Evolutionary conservation across 2,888 invertebrate genomes (phyloP).

Genomic region (Orthonychiurus folsomi): DNA sequence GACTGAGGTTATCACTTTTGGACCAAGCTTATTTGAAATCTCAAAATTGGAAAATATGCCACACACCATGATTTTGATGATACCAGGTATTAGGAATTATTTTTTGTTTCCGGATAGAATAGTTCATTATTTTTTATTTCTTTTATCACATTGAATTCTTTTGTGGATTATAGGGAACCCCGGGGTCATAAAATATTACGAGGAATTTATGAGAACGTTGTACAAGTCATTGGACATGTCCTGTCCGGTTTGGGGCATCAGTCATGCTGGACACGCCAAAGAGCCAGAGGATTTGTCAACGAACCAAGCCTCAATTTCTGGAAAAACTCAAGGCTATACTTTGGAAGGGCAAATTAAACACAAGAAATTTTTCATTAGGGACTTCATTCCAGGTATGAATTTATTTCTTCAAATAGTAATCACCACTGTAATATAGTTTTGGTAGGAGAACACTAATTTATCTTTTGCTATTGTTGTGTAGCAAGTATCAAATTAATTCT

Average conservation of each 20-base stretch:
- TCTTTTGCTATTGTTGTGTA: neutral
- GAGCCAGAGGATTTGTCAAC: slow-evolving; percentile 16
- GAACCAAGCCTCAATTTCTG: slow-evolving; percentile 22
- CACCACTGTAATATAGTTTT: neutral
- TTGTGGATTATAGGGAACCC: slow-evolving; percentile 84
- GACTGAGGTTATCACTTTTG: neutral
- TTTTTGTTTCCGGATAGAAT: too few species aligned
- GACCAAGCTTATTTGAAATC: neutral
- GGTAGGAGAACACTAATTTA: neutral
- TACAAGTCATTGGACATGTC: slow-evolving; percentile 47
- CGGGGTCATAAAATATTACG: slow-evolving; percentile 72
- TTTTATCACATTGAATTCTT: too few species aligned
- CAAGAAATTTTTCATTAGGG: neutral
- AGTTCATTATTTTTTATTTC: too few species aligned
- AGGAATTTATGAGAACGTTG: slow-evolving; percentile 59
- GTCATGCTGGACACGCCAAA: slow-evolving; percentile 71
- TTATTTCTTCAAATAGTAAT: slow-evolving; percentile 3
- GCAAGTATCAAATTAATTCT: slow-evolving; percentile 59
- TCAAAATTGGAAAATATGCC: neutral
- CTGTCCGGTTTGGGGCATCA: slow-evolving; percentile 69
- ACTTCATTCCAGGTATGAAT: slow-evolving; percentile 9
- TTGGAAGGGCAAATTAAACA: slow-evolving; percentile 1
- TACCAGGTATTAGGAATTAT: neutral
- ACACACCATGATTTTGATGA: neutral
- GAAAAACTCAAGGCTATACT: slow-evolving; percentile 5